Conservation (phyloP, 2,797 vertebrate genomes). For the Macrochelys suwanniensis region DNA sequence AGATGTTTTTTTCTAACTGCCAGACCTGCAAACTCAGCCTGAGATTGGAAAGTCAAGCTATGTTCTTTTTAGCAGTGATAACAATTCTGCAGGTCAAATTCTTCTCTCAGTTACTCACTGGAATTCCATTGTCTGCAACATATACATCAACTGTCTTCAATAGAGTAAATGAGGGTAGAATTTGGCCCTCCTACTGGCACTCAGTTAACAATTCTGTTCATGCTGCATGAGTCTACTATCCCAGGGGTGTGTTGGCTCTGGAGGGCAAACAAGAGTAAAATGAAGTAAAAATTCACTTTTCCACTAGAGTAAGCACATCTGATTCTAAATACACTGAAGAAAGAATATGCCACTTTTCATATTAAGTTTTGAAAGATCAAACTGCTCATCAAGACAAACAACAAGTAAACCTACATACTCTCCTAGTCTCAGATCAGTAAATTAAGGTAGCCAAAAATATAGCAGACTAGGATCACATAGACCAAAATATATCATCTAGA, state of each 20-base stretch:
- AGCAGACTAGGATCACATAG: not conserved
- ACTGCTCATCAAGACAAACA: not conserved
- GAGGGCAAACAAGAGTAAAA: not conserved
- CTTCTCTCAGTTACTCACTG: not conserved
- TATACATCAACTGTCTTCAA: not conserved
- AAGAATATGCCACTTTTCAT: not conserved
- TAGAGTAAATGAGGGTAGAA: not conserved
- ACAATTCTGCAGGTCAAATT: not conserved
- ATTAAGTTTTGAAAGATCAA: not conserved
- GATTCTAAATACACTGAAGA: not conserved
- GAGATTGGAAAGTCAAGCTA: not conserved
- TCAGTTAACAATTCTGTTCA: not conserved
- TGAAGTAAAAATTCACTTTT: not conserved
- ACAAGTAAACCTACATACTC: not conserved
- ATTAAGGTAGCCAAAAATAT: not conserved
- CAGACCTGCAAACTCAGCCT: not conserved
- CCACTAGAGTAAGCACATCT: not conserved
- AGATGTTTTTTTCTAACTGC: not conserved
- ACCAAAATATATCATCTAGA: not conserved
- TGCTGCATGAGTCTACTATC: not conserved
- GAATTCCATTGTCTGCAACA: not conserved
- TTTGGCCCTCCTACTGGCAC: not conserved
- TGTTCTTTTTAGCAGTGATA: not conserved
- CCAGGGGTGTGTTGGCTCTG: not conserved
- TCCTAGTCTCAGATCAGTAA: not conserved